These are phyloP conservation scores for Grus americana DNA, from an alignment of 2,113 vertebrate species.

Conservation along the genomic window DNA sequence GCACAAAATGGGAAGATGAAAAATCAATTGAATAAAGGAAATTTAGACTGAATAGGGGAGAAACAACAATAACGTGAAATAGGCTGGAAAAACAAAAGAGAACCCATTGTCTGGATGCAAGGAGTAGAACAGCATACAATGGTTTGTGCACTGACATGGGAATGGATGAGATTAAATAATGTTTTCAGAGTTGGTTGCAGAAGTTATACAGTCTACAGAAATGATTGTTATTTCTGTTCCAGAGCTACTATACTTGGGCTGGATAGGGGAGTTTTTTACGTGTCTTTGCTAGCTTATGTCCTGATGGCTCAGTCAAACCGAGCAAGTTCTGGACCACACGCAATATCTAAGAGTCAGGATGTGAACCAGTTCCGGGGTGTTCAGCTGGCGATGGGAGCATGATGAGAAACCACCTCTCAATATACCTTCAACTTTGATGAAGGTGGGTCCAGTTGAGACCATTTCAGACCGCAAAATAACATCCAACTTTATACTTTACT, in stretches of 20 bases:
- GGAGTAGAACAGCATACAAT: not conserved
- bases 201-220: not conserved
- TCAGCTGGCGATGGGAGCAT: not conserved
- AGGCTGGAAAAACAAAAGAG: not conserved
- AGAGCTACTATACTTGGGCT: not conserved
- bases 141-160: not conserved
- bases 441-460: not conserved
- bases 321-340: not conserved
- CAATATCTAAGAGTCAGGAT: not conserved
- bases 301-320: not conserved
- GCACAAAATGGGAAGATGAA: not conserved
- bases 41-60: not conserved
- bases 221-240: not conserved
- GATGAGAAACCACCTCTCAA: not conserved
- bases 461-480: not conserved
- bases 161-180: not conserved
- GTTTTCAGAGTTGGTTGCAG: not conserved
- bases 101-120: not conserved
- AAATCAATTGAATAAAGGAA: not conserved
- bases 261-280: not conserved
- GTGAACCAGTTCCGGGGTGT: not conserved
- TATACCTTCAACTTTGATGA: accelerated
- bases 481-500: not conserved
- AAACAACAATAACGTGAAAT: not conserved
- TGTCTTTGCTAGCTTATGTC: not conserved